Percentiles rank a stretch among this genome's conserved stretches.
Evolutionary conservation across 2,797 vertebrate genomes (phyloP).

Genomic region (Phoeniculus purpureus): DNA sequence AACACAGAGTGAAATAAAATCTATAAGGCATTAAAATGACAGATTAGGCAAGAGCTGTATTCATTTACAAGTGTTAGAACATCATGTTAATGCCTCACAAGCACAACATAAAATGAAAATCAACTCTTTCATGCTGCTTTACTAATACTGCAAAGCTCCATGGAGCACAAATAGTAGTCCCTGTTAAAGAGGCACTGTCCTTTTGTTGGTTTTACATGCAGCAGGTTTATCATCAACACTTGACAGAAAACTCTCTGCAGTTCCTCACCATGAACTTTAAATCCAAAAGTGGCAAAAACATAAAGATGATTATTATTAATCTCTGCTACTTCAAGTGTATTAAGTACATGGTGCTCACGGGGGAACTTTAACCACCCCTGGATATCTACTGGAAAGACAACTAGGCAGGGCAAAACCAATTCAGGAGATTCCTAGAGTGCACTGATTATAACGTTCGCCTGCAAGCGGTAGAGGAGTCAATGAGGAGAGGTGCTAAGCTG

Average conservation of each 20-base stretch:
- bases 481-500: too few species aligned
- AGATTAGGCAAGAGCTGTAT: slow-evolving; percentile 93
- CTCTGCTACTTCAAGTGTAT: not conserved
- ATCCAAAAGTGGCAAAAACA: not conserved
- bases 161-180: slow-evolving; percentile 71
- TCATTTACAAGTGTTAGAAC: slow-evolving; percentile 99
- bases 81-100: slow-evolving; percentile 95
- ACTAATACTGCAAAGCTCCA: slow-evolving; percentile 79
- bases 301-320: slow-evolving; percentile 40
- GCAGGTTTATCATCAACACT: slow-evolving; percentile 57
- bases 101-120: slow-evolving; percentile 94
- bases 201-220: slow-evolving; percentile 66
- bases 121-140: slow-evolving; percentile 87
- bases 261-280: slow-evolving; percentile 21
- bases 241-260: slow-evolving; percentile 32
- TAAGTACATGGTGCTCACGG: slow-evolving; percentile 1
- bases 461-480: too few species aligned
- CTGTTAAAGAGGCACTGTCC: slow-evolving; percentile 74
- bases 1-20: slow-evolving; percentile 96
- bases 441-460: too few species aligned
- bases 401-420: too few species aligned
- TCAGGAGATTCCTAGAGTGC: too few species aligned
- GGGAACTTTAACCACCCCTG: too few species aligned
- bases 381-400: too few species aligned
- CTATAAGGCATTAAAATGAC: slow-evolving; percentile 99